Conservation (phyloP, 2,797 vertebrate species). For the Chloroceryle amazona region DNA sequence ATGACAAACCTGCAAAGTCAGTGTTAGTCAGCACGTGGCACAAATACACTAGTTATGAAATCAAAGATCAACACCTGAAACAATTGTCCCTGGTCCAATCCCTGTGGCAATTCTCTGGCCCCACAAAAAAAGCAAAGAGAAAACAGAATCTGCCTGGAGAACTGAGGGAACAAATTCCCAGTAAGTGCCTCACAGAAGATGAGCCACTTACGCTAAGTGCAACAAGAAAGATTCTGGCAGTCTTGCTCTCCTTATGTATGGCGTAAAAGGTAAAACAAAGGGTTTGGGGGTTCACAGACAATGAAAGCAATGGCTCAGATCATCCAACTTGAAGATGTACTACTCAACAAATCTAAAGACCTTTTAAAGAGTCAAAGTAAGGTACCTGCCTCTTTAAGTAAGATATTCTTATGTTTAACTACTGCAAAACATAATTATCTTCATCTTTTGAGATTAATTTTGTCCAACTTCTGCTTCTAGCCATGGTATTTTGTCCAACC, state of each 20-base stretch:
- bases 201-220: not conserved
- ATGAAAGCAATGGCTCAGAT: not conserved
- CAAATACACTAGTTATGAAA: not conserved
- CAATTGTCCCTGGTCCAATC: not conserved
- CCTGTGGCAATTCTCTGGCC: not conserved
- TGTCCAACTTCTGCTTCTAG: not conserved
- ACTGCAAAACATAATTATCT: not conserved
- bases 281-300: not conserved
- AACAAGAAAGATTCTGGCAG: not conserved
- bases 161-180: not conserved
- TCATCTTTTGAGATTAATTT: not conserved
- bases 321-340: rapidly evolving
- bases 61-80: not conserved
- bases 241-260: not conserved
- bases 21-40: not conserved
- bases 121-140: not conserved
- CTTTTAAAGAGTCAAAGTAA: not conserved
- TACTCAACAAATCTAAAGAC: not conserved
- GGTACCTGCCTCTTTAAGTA: not conserved
- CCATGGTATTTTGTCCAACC: not conserved
- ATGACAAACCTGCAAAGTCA: not conserved
- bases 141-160: not conserved
- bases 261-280: not conserved
- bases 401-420: not conserved
- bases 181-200: not conserved